Percentiles rank a stretch among this genome's conserved stretches.
Evolutionary conservation across 2,888 invertebrate genomes (phyloP).

Genomic region (Acanthosepion lycidas): DNA sequence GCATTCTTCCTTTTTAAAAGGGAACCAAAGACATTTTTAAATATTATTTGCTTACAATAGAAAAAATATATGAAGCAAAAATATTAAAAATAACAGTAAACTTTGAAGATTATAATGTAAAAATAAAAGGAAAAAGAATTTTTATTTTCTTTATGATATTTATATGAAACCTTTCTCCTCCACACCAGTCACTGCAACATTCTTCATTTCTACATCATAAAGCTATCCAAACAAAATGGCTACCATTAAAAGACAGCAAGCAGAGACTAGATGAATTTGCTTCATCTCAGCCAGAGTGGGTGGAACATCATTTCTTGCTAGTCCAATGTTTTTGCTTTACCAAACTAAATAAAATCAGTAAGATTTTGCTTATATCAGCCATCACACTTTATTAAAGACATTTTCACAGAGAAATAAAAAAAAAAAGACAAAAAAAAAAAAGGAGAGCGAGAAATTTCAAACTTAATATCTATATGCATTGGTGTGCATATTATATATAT

Average conservation of each 20-base stretch:
- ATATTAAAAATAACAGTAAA: no score
- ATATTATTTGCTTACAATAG: no score
- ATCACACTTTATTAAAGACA: background rate
- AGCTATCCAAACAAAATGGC: conserved; percentile 15
- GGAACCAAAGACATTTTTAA: no score
- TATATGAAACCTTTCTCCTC: background rate
- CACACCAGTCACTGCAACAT: background rate
- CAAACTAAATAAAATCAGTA: background rate
- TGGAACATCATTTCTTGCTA: background rate
- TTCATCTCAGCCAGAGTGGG: background rate
- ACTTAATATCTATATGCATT: no score
- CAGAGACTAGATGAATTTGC: background rate
- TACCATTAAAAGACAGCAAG: background rate
- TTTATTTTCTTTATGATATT: background rate
- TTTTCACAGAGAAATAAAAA: no score
- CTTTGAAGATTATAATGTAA: no score
- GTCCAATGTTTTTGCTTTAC: background rate
- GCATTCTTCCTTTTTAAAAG: no score
- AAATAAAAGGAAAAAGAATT: no score
- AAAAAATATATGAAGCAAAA: no score
- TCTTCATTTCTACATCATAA: background rate
- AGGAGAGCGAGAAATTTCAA: no score
- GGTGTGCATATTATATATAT: no score
- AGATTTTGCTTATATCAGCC: background rate
- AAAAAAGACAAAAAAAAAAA: no score